Base-by-base conservation (phyloP, 2,113 vertebrate species). In the Ceyx melanurus region DNA sequence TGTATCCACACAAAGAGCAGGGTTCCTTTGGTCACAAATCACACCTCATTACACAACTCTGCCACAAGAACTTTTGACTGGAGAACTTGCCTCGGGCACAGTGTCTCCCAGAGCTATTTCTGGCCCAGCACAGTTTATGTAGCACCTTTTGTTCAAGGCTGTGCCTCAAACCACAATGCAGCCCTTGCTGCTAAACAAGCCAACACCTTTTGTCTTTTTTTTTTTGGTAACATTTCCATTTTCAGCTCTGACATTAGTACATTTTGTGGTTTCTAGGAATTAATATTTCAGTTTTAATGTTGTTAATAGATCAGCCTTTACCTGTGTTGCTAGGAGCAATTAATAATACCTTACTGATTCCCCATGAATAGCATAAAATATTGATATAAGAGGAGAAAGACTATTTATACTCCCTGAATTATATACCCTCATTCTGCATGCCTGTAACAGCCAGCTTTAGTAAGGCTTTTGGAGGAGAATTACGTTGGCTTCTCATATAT, bases 331-430 rank as follows among this genome's bases (percentile, higher is more conserved):
- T 87, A 87, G 67, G 80, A 90, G 79, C 91, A 94, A 95, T 96
- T 96, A 96, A 94, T 96, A 95, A 92, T 93, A 80, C 90, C 82
- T 86, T 96, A 74, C 67, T 82, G 74, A 88, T 91, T 94, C 82
- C 20, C 33, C 71, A 85, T 84, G 88, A 93, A 79, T 74, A 90
- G 60, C 82, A 95, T 97, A 82, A 96, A 95, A 95, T 96, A 97
- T 95, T 96, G 74, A 97, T 95, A 76, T 26, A 26, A 79, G 92
- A 96, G 79, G 71, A 92, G 94, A 95, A 82, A 70, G 94, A 88
- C 96, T 96, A 95, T 94, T 93, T 96, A 89, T 91, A 94, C 57
- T 86, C 90, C 35, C 70, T 88, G 91, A 93, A 92, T 94, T 90
- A 91, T 67, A 82, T n/a, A 81, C 73, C 23, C 31, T 90, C 33